These are phyloP conservation scores for Cebidichthys violaceus DNA, from an alignment of 2,113 vertebrate species.

Conservation along the genomic window DNA sequence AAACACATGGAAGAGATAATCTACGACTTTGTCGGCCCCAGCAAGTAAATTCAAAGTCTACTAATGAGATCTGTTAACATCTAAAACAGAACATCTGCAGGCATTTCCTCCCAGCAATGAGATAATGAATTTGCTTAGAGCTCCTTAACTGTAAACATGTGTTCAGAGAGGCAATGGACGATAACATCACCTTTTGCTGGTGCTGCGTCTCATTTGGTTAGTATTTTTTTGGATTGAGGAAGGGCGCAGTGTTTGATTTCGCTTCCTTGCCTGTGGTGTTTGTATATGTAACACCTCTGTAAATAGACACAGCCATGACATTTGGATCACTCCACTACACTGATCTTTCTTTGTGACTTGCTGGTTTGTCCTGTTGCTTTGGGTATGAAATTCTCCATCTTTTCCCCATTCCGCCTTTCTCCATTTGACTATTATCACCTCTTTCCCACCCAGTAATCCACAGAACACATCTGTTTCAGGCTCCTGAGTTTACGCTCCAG, in stretches of 20 bases:
- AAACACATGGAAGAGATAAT: constrained; percentile 72
- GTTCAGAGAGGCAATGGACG: constrained; percentile 47
- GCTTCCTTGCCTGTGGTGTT: constrained; percentile 39
- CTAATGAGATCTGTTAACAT: constrained; percentile 75
- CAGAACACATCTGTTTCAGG: constrained; percentile 73
- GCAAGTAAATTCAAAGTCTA: constrained; percentile 60
- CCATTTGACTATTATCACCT: constrained; percentile 29
- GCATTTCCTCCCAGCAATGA: constrained; percentile 76
- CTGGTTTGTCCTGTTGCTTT: constrained; percentile 18
- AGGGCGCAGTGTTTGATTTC: constrained; percentile 41
- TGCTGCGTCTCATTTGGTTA: constrained; percentile 24
- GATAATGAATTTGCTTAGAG: constrained; percentile 75
- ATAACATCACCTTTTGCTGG: constrained; percentile 51
- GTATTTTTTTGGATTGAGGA: constrained; percentile 24
- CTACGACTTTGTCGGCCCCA: constrained; percentile 38
- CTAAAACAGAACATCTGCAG: constrained; percentile 76
- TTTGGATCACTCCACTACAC: constrained; percentile 32
- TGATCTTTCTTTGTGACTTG: constrained; percentile 14
- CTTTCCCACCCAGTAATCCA: constrained; percentile 54
- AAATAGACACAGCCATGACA: constrained; percentile 59
- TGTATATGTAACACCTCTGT: constrained; percentile 63
- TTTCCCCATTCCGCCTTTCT: constrained; percentile 27
- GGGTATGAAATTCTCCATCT: constrained; percentile 14
- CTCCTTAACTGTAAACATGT: constrained; percentile 74
- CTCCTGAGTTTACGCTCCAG: constrained; percentile 27